phyloP scores from a whole-genome alignment of 2,888 invertebrate species.

The Lochmaea capreae region DNA sequence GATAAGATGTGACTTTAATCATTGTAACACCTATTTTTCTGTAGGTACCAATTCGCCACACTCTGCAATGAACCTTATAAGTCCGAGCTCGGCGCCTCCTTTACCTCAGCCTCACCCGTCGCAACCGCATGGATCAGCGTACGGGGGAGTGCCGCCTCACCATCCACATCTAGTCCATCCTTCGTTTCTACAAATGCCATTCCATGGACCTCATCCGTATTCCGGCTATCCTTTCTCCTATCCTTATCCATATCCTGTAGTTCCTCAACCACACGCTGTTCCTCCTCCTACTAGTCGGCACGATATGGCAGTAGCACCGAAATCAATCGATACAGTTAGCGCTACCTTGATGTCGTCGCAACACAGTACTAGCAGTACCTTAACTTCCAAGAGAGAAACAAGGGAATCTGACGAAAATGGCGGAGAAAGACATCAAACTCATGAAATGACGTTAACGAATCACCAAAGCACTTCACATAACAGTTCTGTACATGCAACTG shows the following conservation, averaged over 20 bases:
- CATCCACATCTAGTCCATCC: slow-evolving; percentile 76
- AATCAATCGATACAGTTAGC: slow-evolving; percentile 69
- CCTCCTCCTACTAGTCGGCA: slow-evolving; percentile 69
- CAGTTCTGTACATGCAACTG: slow-evolving; percentile 73
- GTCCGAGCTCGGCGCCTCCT: slow-evolving; percentile 66
- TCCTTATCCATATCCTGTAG: slow-evolving; percentile 79
- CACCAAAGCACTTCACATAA: slow-evolving; percentile 76
- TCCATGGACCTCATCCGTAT: slow-evolving; percentile 74
- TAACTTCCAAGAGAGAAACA: slow-evolving; percentile 77
- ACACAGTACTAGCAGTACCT: slow-evolving; percentile 77
- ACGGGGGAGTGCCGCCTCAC: slow-evolving; percentile 75
- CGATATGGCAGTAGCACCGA: slow-evolving; percentile 52
- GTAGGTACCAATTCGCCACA: slow-evolving; percentile 64
- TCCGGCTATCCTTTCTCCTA: slow-evolving; percentile 78
- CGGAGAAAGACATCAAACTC: slow-evolving; percentile 72
- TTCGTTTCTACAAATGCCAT: slow-evolving; percentile 73
- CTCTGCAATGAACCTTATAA: slow-evolving; percentile 74
- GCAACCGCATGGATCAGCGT: slow-evolving; percentile 75
- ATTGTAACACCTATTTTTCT: background rate
- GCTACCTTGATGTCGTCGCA: slow-evolving; percentile 77
- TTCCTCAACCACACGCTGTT: slow-evolving; percentile 80
- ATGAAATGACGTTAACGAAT: slow-evolving; percentile 75
- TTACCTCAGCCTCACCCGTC: slow-evolving; percentile 71
- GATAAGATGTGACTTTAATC: no score
- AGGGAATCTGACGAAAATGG: slow-evolving; percentile 58